Evolutionary conservation across 2,113 vertebrate species (phyloP).

Genomic region (Prinia subflava): DNA sequence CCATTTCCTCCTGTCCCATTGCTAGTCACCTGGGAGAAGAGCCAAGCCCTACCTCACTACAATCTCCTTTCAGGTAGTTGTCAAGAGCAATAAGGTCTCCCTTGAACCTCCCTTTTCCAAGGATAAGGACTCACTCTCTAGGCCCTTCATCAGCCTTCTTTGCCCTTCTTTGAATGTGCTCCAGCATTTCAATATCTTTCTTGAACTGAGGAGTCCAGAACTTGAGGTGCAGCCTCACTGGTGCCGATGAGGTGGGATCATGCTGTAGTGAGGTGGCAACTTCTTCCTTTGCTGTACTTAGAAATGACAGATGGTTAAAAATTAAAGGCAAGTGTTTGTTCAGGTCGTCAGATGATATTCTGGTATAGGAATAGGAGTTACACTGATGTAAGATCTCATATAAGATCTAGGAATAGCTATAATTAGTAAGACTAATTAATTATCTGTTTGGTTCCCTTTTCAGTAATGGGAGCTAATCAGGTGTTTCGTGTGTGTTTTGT

Average conservation of each 20-base stretch:
- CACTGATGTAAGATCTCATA: neutral
- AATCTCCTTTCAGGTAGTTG: neutral
- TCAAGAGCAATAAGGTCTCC: too few species aligned
- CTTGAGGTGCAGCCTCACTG: fast-evolving
- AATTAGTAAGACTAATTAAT: neutral
- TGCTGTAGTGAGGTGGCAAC: neutral
- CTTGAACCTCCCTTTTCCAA: neutral
- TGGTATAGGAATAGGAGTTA: neutral
- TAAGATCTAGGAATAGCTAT: neutral
- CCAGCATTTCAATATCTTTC: neutral
- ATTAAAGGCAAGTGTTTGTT: neutral
- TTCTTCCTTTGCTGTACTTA: neutral
- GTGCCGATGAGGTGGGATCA: neutral
- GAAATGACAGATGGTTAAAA: neutral
- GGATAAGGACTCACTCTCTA: neutral
- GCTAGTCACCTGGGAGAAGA: neutral
- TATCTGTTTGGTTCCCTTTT: neutral
- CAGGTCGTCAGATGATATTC: neutral
- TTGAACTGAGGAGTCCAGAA: neutral
- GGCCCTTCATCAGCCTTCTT: neutral
- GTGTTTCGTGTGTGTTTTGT: neutral
- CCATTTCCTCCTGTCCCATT: neutral
- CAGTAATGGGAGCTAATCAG: neutral
- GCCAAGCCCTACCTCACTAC: neutral
- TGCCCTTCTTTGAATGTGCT: neutral